Percentiles rank a stretch among this genome's conserved stretches.
These are phyloP conservation scores for Eustalomyia histrio DNA, from an alignment of 2,888 invertebrate species.

Conservation along the genomic window DNA sequence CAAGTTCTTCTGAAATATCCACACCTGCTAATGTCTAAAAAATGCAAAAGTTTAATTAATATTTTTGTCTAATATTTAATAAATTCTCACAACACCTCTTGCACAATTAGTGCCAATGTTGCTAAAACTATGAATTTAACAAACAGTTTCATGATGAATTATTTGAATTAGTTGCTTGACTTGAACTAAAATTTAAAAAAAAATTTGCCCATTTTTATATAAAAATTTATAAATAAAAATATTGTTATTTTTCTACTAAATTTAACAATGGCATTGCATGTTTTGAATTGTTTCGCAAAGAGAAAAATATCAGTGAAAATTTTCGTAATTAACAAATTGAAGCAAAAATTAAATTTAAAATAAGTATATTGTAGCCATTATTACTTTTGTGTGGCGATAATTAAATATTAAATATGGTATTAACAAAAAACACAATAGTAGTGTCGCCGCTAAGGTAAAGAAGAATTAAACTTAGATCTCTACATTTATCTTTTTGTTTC, in stretches of 20 bases:
- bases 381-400: no score
- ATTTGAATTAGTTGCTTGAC: neutral
- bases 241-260: neutral
- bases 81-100: constrained; percentile 2
- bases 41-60: neutral
- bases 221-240: constrained; percentile 2
- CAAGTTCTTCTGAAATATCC: neutral
- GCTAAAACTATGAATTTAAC: neutral
- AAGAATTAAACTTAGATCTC: no score
- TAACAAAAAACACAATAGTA: no score
- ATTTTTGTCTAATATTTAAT: neutral
- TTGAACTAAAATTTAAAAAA: neutral
- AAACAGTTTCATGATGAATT: neutral
- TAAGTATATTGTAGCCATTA: no score
- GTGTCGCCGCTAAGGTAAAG: no score
- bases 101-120: neutral
- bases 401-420: no score
- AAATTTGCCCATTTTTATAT: constrained; percentile 11
- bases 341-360: no score
- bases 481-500: no score
- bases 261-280: neutral
- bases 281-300: neutral
- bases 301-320: no score
- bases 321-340: no score
- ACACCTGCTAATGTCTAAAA: neutral